Evolutionary conservation across 2,797 vertebrate species (phyloP).

Genomic region (Myotis myotis): DNA sequence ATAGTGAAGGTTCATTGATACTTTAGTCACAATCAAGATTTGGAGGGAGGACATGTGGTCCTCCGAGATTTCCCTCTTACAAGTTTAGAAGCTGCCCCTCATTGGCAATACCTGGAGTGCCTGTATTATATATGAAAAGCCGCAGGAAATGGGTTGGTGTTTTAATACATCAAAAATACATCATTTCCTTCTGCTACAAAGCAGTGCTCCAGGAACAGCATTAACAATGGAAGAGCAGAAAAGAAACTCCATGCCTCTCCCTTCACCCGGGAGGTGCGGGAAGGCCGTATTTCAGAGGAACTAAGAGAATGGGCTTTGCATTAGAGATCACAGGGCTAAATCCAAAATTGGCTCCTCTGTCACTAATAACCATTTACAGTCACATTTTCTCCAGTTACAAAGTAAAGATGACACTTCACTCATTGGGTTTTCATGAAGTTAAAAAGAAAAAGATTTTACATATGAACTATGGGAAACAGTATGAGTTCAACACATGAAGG

Average conservation of each 20-base stretch:
- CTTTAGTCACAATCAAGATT: not conserved
- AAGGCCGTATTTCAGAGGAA: not conserved
- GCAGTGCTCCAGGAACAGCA: not conserved
- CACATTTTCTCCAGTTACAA: not conserved
- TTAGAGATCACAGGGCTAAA: not conserved
- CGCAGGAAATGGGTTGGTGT: not conserved
- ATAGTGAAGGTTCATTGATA: not conserved
- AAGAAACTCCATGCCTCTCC: not conserved
- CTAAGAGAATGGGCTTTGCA: not conserved
- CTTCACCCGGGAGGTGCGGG: not conserved
- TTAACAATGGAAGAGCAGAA: not conserved
- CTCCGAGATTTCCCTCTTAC: not conserved
- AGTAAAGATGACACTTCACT: not conserved
- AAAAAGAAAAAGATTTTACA: not conserved
- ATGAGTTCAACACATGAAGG: not conserved
- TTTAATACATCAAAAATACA: conserved; percentile 38
- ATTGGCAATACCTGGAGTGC: not conserved
- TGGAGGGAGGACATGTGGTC: not conserved
- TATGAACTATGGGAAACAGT: not conserved
- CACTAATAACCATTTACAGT: not conserved
- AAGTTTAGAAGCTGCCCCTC: not conserved
- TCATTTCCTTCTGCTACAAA: not conserved
- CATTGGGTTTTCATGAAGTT: not conserved
- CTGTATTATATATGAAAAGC: not conserved
- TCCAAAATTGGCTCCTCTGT: not conserved